phyloP scores from a whole-genome alignment of 2,888 invertebrate genomes.

The Pseudococcus longispinus region DNA sequence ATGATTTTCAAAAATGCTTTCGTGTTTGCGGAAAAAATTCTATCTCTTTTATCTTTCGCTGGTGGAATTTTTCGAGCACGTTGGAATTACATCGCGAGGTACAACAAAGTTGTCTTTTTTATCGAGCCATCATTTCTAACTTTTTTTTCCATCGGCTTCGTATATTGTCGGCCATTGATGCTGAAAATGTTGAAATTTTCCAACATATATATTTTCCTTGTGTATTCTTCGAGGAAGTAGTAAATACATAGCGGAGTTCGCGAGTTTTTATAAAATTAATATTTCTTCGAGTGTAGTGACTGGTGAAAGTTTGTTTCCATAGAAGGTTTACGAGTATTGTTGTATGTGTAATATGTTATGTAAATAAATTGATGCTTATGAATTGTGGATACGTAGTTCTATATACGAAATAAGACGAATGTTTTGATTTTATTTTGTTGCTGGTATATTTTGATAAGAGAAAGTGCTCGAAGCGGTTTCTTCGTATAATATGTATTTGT shows the following conservation, averaged over 20 bases:
- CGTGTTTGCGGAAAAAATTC: constrained; percentile 19
- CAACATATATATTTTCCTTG: background rate
- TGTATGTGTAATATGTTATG: background rate
- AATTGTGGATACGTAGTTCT: background rate
- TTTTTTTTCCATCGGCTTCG: background rate
- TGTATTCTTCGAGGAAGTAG: background rate
- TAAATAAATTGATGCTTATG: constrained; percentile 9
- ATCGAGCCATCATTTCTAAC: background rate
- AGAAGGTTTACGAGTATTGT: background rate
- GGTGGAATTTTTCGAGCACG: background rate
- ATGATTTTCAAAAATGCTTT: background rate
- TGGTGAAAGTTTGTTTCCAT: background rate
- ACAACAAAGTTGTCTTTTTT: background rate
- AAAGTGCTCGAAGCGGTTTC: background rate
- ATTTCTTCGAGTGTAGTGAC: background rate
- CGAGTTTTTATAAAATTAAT: background rate
- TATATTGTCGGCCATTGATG: background rate
- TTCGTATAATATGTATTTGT: background rate
- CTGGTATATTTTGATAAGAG: constrained; percentile 3
- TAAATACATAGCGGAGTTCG: background rate
- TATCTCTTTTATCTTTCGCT: background rate
- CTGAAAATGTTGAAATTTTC: background rate
- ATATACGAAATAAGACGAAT: background rate
- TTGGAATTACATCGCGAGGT: background rate
- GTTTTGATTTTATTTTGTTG: background rate